Base-by-base conservation (phyloP, 2,888 invertebrate species). In the Adela reaumurella region DNA sequence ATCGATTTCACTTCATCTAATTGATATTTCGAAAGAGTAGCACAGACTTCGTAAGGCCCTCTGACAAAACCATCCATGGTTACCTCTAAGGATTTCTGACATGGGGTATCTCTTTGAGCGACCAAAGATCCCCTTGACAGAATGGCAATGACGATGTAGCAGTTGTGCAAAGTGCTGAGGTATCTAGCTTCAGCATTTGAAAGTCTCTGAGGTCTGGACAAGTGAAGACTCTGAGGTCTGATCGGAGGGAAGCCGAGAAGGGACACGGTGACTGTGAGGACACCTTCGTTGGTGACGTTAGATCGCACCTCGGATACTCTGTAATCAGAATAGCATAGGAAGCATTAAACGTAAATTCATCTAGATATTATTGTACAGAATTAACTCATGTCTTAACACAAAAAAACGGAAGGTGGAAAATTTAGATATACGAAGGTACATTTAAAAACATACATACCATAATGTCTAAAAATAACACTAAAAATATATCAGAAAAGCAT, bases 41-140 rank as follows among this genome's bases (percentile, higher is more conserved):
- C 85, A 60, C 89, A 87, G 43, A 89, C 83, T 67, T 85, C 81
- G 58, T 88, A 86, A 45, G 86, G 82, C 29, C 87, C 84, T 50
- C 82, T 74, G n/a, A 83, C 65, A 16, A 88, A 74, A 1, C 86
- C 87, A 47, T 82, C 79, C 66, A 88, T 81, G 8, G 82, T 82
- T 52, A 85, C 74, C 56, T 80, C 80, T 19, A 78, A 56, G 0
- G 83, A 82, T 14, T 81, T 67, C 49, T 82, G 81, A 59, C 89
- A 89, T 35, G 84, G 86, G 0, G 88, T 73, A 54, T 81, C 83
- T 56, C 82, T 81, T 54, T 84, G 85, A 4, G 84, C 85, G 19
- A 85, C 77, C 20, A 88, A 62, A 1, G 82, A 76, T 0, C 83
- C 85, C 58, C 83, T 79, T 8, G 83, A 81, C n/a, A 87, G 66